These are phyloP conservation scores for Asbolus verrucosus DNA, from an alignment of 1,140 invertebrate species.

Conservation along the genomic window DNA sequence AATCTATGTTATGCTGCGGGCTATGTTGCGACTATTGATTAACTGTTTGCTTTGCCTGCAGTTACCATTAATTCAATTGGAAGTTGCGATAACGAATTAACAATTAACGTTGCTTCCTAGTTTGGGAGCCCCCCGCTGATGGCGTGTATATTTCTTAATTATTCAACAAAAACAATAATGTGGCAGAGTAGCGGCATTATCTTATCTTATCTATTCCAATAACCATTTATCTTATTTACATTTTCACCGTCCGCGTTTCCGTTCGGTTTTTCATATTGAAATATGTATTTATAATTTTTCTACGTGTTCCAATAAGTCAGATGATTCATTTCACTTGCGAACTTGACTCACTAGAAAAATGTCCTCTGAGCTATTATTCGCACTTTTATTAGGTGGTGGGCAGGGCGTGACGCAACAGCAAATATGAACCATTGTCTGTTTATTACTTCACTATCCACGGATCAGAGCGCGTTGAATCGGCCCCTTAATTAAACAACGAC, in stretches of 20 bases:
- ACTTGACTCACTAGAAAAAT: slow-evolving; percentile 1
- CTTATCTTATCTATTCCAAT: slow-evolving; percentile 22
- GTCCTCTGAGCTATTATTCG: slow-evolving; percentile 6
- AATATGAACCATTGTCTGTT: too few relatives aligned
- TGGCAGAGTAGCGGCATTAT: background rate
- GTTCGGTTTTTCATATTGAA: background rate
- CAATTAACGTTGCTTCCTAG: background rate
- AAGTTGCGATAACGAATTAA: slow-evolving; percentile 25
- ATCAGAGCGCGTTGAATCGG: too few relatives aligned
- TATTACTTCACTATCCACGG: too few relatives aligned
- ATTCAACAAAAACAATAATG: too few relatives aligned
- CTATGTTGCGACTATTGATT: slow-evolving; percentile 33
- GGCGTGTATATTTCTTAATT: background rate
- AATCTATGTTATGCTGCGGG: slow-evolving; percentile 6
- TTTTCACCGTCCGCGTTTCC: background rate
- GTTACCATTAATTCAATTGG: slow-evolving; percentile 22
- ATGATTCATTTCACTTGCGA: background rate
- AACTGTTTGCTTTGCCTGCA: slow-evolving; percentile 7
- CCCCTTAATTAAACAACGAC: background rate
- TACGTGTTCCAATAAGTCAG: background rate
- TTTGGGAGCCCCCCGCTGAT: too few relatives aligned
- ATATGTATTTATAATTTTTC: too few relatives aligned
- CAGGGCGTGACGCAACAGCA: background rate
- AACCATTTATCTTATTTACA: background rate
- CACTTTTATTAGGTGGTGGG: background rate